Conservation (phyloP, 1,140 invertebrate genomes). For the Drosophila pachea region DNA sequence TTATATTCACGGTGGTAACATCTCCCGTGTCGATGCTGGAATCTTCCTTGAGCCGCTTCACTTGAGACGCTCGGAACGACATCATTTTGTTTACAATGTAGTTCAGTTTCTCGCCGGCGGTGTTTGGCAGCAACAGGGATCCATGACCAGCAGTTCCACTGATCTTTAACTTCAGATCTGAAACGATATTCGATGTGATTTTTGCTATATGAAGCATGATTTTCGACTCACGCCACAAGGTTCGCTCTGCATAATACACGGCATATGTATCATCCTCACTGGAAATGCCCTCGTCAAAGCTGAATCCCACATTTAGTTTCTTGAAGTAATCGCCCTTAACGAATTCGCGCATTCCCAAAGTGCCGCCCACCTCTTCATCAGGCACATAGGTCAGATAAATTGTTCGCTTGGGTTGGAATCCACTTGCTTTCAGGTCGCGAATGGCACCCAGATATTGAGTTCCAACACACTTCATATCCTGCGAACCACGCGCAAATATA, state of each 20-base stretch:
- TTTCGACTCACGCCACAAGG: slow-evolving; percentile 83
- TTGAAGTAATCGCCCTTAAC: slow-evolving; percentile 88
- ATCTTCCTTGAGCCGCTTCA: slow-evolving; percentile 83
- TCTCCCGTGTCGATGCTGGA: slow-evolving; percentile 86
- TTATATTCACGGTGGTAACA: slow-evolving; percentile 94
- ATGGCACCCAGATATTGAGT: slow-evolving; percentile 86
- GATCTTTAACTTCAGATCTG: slow-evolving; percentile 61
- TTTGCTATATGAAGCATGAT: no score
- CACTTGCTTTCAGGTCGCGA: slow-evolving; percentile 82
- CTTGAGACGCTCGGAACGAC: slow-evolving; percentile 85
- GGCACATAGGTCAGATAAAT: slow-evolving; percentile 89
- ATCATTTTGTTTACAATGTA: slow-evolving; percentile 89
- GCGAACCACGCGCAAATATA: slow-evolving; percentile 89
- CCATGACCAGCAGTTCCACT: slow-evolving; percentile 92
- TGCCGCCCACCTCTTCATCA: slow-evolving; percentile 95
- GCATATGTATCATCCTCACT: slow-evolving; percentile 83
- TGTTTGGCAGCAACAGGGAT: slow-evolving; percentile 89
- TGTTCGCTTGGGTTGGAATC: slow-evolving; percentile 82
- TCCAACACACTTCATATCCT: slow-evolving; percentile 91
- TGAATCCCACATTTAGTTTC: slow-evolving; percentile 91
- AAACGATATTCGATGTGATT: slow-evolving; percentile 1
- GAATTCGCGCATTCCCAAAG: slow-evolving; percentile 90
- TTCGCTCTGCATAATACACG: slow-evolving; percentile 88
- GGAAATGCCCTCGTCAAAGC: slow-evolving; percentile 91
- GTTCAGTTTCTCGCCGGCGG: slow-evolving; percentile 90